phyloP scores from a whole-genome alignment of 2,113 vertebrate genomes.

The Polyodon spathula region DNA sequence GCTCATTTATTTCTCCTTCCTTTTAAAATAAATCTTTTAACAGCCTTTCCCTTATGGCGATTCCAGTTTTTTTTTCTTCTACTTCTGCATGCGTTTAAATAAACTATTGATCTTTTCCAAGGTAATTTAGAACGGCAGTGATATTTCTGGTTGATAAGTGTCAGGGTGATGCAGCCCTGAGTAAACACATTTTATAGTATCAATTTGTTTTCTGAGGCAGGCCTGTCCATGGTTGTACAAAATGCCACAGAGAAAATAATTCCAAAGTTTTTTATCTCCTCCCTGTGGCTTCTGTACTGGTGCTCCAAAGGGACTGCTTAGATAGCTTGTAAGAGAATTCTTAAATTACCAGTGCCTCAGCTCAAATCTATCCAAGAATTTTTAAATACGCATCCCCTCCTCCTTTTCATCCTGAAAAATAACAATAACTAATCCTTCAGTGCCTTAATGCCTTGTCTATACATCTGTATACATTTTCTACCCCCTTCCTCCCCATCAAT shows the following conservation, averaged over 20 bases:
- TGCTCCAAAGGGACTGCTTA: background rate
- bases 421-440: no score
- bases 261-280: background rate
- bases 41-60: slow-evolving; percentile 18
- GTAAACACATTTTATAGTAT: slow-evolving; percentile 32
- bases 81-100: slow-evolving; percentile 33
- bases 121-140: slow-evolving; percentile 34
- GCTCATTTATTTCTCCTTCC: slow-evolving; percentile 13
- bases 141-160: slow-evolving; percentile 36
- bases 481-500: no score
- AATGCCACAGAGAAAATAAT: background rate
- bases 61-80: slow-evolving; percentile 22
- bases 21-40: slow-evolving; percentile 26
- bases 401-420: background rate
- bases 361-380: slow-evolving; percentile 11
- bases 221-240: background rate
- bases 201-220: slow-evolving; percentile 21
- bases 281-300: background rate
- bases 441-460: no score
- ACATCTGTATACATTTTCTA: no score
- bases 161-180: slow-evolving; percentile 23
- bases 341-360: slow-evolving; percentile 5
- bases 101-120: slow-evolving; percentile 50
- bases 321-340: background rate
- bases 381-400: slow-evolving; percentile 7